Evolutionary conservation across 2,888 invertebrate species (phyloP).

Genomic region (Folsomia candida): DNA sequence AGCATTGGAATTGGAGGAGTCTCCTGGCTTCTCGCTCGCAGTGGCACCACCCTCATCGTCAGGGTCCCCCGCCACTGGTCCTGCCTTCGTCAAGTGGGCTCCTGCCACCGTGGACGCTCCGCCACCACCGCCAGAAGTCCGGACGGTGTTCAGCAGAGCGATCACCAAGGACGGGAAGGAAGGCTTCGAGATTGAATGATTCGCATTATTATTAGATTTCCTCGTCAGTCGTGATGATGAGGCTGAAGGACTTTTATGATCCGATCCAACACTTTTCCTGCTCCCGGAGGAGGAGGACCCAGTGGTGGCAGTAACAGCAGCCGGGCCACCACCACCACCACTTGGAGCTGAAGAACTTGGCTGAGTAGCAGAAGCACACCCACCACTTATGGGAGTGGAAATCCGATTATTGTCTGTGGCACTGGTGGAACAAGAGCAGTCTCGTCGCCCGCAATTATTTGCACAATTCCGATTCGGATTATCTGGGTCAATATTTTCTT

Average conservation of each 20-base stretch:
- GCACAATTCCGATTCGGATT: neutral
- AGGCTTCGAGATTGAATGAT: neutral
- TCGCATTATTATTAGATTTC: neutral
- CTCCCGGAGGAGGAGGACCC: too few species aligned
- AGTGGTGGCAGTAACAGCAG: too few species aligned
- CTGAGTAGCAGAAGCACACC: neutral
- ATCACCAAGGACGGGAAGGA: conserved; percentile 14
- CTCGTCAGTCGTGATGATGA: neutral
- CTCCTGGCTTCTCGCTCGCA: neutral
- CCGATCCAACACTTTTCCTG: neutral
- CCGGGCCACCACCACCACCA: too few species aligned
- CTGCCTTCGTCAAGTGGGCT: neutral
- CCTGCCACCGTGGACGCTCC: neutral
- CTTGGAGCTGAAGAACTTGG: too few species aligned
- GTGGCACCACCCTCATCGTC: neutral
- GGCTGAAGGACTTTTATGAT: neutral
- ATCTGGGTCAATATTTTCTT: neutral
- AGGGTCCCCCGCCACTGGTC: neutral
- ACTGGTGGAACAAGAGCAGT: too few species aligned
- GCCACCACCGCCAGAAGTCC: neutral
- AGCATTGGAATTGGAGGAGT: conserved; percentile 16
- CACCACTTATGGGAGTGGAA: neutral
- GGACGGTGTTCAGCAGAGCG: conserved; percentile 15
- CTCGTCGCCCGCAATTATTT: neutral
- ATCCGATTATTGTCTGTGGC: neutral